A percentile compares a stretch with the other conserved stretches of the same genome.
Evolutionary conservation across 37 sponge, comb jelly and placozoan species (phyloP).

Genomic region (Crambe crambe): DNA sequence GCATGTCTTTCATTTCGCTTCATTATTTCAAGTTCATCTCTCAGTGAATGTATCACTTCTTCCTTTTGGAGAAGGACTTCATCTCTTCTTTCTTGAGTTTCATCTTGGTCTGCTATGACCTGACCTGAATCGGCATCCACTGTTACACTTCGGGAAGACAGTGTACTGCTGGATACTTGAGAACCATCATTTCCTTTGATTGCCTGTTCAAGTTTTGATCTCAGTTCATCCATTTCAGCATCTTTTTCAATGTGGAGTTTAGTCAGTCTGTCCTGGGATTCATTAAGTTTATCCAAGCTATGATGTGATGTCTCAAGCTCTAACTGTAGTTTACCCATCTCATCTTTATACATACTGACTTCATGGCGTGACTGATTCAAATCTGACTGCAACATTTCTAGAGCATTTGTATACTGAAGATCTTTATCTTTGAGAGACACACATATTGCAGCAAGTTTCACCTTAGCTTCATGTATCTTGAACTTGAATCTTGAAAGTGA

Average conservation of each 20-base stretch:
- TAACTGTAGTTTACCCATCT: background rate
- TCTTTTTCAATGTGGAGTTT: background rate
- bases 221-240: constrained; percentile 10
- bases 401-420: background rate
- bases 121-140: constrained; percentile 18
- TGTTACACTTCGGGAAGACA: background rate
- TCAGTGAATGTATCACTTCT: constrained; percentile 12
- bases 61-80: background rate
- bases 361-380: constrained; percentile 4
- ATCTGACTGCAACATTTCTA: background rate
- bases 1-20: background rate
- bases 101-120: constrained; percentile 15
- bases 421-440: constrained; percentile 4
- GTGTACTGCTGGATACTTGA: background rate
- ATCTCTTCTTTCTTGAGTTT: background rate
- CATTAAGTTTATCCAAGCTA: background rate
- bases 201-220: background rate
- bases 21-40: constrained; percentile 17
- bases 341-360: background rate
- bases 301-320: constrained; percentile 13
- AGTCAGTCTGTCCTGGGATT: background rate
- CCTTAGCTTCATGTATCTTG: constrained; percentile 4
- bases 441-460: background rate
- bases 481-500: background rate
- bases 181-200: background rate